These are phyloP conservation scores for Mystacornis crossleyi DNA, from an alignment of 2,113 vertebrate genomes.

Conservation along the genomic window DNA sequence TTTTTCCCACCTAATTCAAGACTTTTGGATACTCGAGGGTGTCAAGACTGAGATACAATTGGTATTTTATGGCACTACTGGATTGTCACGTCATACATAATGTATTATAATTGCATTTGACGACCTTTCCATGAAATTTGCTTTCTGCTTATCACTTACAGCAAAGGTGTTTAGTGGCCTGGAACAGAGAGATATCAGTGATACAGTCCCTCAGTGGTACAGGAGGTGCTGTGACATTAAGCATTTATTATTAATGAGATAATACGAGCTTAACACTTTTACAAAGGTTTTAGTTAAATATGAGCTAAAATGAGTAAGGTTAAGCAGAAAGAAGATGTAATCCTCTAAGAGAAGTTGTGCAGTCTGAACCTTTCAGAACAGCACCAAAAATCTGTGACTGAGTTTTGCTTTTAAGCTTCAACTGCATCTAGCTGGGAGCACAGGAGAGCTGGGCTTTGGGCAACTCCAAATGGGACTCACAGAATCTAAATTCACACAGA, in stretches of 20 bases:
- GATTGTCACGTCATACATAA: neutral
- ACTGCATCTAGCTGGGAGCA: neutral
- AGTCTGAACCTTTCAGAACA: neutral
- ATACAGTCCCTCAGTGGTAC: neutral
- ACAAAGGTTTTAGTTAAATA: neutral
- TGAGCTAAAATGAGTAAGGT: neutral
- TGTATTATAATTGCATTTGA: neutral
- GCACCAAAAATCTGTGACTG: neutral
- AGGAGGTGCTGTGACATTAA: neutral
- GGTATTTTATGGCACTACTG: neutral
- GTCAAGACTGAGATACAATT: neutral
- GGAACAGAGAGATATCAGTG: neutral
- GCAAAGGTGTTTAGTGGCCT: neutral
- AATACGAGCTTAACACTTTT: neutral
- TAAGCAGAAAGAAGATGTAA: neutral
- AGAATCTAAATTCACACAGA: neutral
- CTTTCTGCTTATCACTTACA: neutral
- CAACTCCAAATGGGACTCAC: neutral
- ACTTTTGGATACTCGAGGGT: neutral
- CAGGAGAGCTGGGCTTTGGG: neutral
- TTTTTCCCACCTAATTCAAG: neutral
- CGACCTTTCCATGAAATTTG: slow-evolving; percentile 1
- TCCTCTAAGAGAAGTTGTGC: neutral
- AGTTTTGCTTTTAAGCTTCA: neutral
- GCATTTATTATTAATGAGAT: neutral